phyloP scores from a whole-genome alignment of 2,797 vertebrate species.

The Liparis tanakae region DNA sequence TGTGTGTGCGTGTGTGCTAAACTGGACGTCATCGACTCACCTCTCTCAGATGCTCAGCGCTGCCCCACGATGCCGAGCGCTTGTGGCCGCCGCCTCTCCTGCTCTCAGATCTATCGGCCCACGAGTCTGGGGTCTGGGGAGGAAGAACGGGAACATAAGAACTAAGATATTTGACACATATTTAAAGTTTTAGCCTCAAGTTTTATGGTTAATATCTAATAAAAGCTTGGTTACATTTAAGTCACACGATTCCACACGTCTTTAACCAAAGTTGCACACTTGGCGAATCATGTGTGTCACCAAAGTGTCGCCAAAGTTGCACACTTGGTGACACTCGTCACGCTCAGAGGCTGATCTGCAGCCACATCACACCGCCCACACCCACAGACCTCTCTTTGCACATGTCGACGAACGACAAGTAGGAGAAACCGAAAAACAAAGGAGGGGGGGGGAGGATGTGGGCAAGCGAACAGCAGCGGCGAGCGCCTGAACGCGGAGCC shows the following conservation, averaged over 20 bases:
- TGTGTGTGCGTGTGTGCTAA: neutral
- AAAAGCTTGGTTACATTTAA: neutral
- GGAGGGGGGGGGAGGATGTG: conserved; percentile 70
- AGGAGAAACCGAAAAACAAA: conserved; percentile 72
- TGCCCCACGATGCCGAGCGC: conserved; percentile 91
- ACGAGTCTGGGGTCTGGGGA: conserved; percentile 87
- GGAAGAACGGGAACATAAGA: conserved; percentile 13
- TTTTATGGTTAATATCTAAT: neutral
- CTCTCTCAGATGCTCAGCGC: conserved; percentile 87
- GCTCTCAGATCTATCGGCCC: conserved; percentile 80
- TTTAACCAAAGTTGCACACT: conserved; percentile 34
- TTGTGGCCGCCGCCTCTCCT: conserved; percentile 79
- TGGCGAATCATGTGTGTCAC: too few relatives aligned
- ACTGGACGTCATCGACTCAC: conserved; percentile 63
- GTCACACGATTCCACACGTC: conserved; percentile 10
- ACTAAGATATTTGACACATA: neutral
- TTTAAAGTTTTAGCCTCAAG: neutral
- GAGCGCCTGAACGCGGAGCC: conserved; percentile 63
- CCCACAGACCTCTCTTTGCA: conserved; percentile 58
- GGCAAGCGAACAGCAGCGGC: conserved; percentile 62
- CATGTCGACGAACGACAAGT: conserved; percentile 45
- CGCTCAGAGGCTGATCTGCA: conserved; percentile 48
- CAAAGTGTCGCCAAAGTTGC: too few relatives aligned
- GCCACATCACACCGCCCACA: conserved; percentile 56
- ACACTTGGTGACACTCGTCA: conserved; percentile 12